Percentiles rank a stretch among this genome's conserved stretches.
Evolutionary conservation across 2,113 vertebrate genomes (phyloP).

Genomic region (Mastomys coucha): DNA sequence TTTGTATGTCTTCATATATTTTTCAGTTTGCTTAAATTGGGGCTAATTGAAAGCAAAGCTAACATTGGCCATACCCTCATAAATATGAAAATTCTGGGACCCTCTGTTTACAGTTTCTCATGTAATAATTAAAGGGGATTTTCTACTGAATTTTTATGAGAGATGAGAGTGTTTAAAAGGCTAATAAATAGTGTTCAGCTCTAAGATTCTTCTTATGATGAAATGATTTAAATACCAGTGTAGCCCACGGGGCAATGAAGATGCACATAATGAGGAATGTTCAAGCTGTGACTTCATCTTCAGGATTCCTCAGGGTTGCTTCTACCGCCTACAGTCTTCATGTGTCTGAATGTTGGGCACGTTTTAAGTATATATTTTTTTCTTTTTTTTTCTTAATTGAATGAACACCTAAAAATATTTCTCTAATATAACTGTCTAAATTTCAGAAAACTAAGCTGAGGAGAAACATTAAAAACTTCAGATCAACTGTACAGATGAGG

Average conservation of each 20-base stretch:
- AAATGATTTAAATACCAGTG: conserved; percentile 8
- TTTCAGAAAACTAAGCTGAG: conserved; percentile 19
- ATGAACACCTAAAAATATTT: conserved; percentile 33
- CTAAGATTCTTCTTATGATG: background rate
- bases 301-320: background rate
- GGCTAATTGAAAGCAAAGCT: conserved; percentile 30
- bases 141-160: background rate
- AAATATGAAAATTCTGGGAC: background rate
- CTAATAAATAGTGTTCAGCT: conserved; percentile 22
- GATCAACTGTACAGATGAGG: background rate
- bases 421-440: background rate
- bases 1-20: background rate
- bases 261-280: background rate
- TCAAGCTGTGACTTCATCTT: background rate
- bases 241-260: background rate
- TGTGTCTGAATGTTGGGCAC: background rate
- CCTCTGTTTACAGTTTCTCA: background rate
- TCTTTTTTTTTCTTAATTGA: background rate
- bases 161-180: background rate
- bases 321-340: background rate
- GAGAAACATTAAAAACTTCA: background rate
- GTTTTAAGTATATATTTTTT: background rate
- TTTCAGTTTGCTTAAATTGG: background rate
- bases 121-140: conserved; percentile 29
- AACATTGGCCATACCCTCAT: background rate